A percentile compares a stretch with the other conserved stretches of the same genome.
Evolutionary conservation across 23 tunicate species (phyloP).

Genomic region (Aplidium turbinatum): DNA sequence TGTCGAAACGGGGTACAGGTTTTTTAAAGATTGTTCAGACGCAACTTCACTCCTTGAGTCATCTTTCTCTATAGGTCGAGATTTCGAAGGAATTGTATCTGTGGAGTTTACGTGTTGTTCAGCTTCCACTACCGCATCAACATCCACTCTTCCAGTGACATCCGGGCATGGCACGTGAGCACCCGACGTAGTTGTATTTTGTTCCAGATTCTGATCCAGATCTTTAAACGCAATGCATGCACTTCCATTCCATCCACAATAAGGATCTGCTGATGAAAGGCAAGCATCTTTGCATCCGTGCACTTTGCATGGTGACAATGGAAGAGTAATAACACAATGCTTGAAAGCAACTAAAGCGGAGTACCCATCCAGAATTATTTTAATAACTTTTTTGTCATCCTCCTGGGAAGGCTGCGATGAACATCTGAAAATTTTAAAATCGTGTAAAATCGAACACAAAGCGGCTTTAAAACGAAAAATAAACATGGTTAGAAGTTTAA

Average conservation of each 20-base stretch:
- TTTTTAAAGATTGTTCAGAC: no score
- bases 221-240: constrained; percentile 27
- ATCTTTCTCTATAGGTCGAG: no score
- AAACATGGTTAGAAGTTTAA: no score
- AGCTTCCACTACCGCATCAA: background rate
- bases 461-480: no score
- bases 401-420: no score
- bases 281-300: constrained; percentile 63
- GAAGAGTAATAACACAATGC: constrained; percentile 64
- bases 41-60: no score
- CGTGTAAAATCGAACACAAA: no score
- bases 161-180: constrained; percentile 1
- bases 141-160: background rate
- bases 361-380: constrained; percentile 37
- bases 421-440: no score
- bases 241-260: constrained; percentile 81
- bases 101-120: no score
- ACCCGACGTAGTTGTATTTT: background rate
- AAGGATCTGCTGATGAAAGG: constrained; percentile 73
- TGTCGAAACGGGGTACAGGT: background rate
- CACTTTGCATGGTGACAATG: constrained; percentile 50
- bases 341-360: constrained; percentile 43
- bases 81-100: no score
- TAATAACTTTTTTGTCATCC: constrained; percentile 27
- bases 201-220: constrained; percentile 4